Conservation (phyloP, 2,113 vertebrate species). For the Pachycephala philippinensis region DNA sequence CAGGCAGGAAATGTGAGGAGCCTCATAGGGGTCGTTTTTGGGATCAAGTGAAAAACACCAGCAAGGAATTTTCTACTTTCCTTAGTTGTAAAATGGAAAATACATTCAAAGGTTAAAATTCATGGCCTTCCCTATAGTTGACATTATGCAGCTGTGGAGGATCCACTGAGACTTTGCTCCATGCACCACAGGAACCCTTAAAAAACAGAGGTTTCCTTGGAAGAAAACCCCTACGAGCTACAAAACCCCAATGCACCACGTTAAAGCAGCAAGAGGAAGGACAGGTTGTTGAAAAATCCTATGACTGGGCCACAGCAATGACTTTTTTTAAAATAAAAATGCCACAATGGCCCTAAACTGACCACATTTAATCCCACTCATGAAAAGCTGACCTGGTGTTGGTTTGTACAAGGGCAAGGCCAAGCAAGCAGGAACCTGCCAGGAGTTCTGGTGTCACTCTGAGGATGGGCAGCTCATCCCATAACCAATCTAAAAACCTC, state of each 20-base stretch:
- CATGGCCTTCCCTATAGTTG: background rate
- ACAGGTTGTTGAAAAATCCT: background rate
- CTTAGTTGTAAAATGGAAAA: background rate
- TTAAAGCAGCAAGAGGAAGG: background rate
- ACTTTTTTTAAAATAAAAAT: background rate
- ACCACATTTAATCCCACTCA: background rate
- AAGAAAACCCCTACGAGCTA: background rate
- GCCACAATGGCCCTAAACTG: background rate
- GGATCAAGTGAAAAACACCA: background rate
- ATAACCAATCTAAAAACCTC: background rate
- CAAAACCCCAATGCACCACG: background rate
- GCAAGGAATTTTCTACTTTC: background rate
- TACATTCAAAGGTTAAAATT: background rate
- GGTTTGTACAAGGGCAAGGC: background rate
- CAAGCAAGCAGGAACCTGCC: background rate
- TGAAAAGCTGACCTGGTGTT: background rate
- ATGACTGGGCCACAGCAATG: background rate
- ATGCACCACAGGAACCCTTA: background rate
- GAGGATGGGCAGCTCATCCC: background rate
- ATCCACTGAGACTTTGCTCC: background rate
- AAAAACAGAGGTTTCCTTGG: background rate
- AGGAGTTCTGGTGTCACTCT: background rate
- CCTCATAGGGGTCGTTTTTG: rapidly evolving
- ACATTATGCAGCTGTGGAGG: background rate
- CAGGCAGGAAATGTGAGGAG: background rate